Evolutionary conservation across 1,140 invertebrate genomes (phyloP).

Genomic region (Yoshiicerus persimilis): DNA sequence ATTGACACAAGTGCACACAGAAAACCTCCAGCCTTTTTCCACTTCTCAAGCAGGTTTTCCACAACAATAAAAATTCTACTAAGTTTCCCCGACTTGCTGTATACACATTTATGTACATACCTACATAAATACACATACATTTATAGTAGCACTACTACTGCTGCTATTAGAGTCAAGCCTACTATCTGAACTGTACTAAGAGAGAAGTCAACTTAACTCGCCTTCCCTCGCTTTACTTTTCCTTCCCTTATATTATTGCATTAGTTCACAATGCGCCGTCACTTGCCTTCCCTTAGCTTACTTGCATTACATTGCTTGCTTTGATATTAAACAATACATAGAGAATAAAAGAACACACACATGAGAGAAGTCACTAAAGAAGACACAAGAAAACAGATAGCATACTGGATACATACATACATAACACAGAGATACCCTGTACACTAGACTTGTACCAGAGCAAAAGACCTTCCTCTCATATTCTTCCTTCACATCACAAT

Average conservation of each 20-base stretch:
- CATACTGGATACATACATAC: neutral
- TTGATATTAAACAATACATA: neutral
- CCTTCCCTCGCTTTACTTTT: neutral
- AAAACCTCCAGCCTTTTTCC: conserved; percentile 7
- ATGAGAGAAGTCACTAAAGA: neutral
- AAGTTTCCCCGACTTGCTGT: neutral
- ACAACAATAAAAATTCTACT: conserved; percentile 17
- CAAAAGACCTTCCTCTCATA: neutral
- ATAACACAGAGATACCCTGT: no score
- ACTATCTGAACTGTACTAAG: neutral
- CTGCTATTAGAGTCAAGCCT: neutral
- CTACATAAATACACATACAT: neutral
- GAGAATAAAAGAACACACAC: neutral
- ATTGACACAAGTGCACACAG: conserved; percentile 9
- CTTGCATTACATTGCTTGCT: neutral
- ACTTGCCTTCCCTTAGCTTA: neutral
- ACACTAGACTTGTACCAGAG: neutral
- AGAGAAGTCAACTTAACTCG: neutral
- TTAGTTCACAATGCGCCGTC: neutral
- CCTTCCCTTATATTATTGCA: neutral
- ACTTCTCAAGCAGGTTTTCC: conserved; percentile 3
- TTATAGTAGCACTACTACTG: no score
- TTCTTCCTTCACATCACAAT: conserved; percentile 3
- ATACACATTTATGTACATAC: neutral
- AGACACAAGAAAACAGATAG: neutral